Percentiles rank a stretch among this genome's conserved stretches.
phyloP scores from a whole-genome alignment of 1,140 invertebrate species.

The Zaprionus camerounensis region DNA sequence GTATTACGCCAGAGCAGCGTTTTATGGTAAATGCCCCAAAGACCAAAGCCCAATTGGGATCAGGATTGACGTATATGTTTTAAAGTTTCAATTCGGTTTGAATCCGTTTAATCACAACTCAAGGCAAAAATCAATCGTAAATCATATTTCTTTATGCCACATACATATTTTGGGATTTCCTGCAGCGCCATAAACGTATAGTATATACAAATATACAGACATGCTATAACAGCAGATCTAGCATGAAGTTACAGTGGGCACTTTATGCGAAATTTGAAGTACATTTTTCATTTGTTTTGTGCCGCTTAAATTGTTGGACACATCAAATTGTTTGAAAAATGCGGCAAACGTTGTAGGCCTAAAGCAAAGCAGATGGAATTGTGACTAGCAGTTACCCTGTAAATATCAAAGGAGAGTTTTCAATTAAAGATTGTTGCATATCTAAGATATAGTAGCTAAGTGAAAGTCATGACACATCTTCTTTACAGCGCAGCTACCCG shows the following conservation, averaged over 20 bases:
- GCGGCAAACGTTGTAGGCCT: slow-evolving; percentile 14
- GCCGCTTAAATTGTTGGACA: slow-evolving; percentile 13
- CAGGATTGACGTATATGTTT: background rate
- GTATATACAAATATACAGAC: background rate
- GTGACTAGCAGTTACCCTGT: background rate
- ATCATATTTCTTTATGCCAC: no score
- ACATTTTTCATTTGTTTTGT: slow-evolving; percentile 15
- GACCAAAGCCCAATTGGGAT: background rate
- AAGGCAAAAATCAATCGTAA: background rate
- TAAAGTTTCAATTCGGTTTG: background rate
- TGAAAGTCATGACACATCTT: no score
- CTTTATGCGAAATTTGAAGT: slow-evolving; percentile 4
- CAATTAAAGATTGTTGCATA: background rate
- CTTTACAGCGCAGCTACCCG: background rate
- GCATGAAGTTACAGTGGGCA: background rate
- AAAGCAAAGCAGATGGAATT: background rate
- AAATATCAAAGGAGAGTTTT: background rate
- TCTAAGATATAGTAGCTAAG: no score
- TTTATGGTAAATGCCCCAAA: slow-evolving; percentile 22
- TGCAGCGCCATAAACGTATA: background rate
- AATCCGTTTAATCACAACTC: background rate
- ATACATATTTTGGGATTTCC: no score
- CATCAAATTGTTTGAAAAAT: slow-evolving; percentile 5
- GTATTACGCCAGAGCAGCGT: background rate
- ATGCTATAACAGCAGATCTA: background rate